Base-by-base conservation (phyloP, 2,113 vertebrate genomes). In the Trogon melanurus region DNA sequence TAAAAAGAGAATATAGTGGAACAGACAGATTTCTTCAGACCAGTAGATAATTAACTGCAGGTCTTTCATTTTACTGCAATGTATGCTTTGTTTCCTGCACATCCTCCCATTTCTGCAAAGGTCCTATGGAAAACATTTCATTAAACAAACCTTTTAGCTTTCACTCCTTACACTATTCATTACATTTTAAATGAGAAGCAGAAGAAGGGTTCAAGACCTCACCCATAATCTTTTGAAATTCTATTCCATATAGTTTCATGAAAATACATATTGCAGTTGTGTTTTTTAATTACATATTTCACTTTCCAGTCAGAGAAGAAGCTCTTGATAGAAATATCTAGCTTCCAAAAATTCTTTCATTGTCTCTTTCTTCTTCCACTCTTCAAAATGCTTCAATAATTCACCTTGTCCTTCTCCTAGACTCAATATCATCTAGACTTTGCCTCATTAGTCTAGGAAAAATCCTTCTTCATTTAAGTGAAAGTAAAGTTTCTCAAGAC, bases 61-160 rank as follows among this genome's bases (percentile, higher is more conserved):
- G 45, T 64, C 23, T 74, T 87, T 66, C 27, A 18, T 88, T 27
- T 81, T 44, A 18, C 17, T 72, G 34, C 18, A 50, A 8, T 25
- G 74, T 29, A 21, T 53, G 26, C 18, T 60, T 76, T 79, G 2
- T 56, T 91, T 91, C 62, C 38, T 66, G 16, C 11, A 45, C 21
- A 13, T 36, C 30, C 11, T 91, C 10, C 25, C 15, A 57, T 69
- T 94, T 93, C 82, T 94, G n/a, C 50, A 69, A 75, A 88, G 11
- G 23, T 73, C 20, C 27, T 47, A 29, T 30, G 36, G 30, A 96
- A 92, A 81, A 58, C 4, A 47, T 29, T 53, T 70, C 4, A 51
- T 85, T 83, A 86, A 94, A 73, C 5, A 72, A 91, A 58, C 4
- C 5, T 76, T 76, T 67, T 45, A 64, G 29, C 53, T 93, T 96